Evolutionary conservation across 1,140 invertebrate genomes (phyloP).

Genomic region (Adoxophyes honmai): DNA sequence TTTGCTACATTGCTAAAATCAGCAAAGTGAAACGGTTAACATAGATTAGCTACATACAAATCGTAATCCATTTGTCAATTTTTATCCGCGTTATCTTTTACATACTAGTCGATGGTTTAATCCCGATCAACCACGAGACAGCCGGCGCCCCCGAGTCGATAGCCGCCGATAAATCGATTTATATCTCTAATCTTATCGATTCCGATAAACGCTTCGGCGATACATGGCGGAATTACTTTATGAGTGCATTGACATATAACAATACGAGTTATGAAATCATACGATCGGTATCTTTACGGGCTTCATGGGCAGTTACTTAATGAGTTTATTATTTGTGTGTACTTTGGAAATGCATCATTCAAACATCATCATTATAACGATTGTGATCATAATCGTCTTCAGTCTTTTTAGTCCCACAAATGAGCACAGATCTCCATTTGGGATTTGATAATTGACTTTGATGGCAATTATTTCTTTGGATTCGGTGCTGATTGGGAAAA

Average conservation of each 20-base stretch:
- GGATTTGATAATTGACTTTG: too few species aligned
- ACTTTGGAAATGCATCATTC: too few species aligned
- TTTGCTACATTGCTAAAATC: too few species aligned
- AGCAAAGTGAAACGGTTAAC: too few species aligned
- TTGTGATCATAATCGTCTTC: too few species aligned
- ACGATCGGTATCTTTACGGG: slow-evolving; percentile 7
- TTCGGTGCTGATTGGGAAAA: too few species aligned
- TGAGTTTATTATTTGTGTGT: too few species aligned
- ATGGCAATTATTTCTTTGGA: too few species aligned
- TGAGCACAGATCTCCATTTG: too few species aligned
- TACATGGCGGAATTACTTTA: slow-evolving; percentile 12
- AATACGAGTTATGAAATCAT: slow-evolving; percentile 11
- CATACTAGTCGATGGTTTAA: not conserved
- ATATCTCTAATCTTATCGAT: slow-evolving; percentile 13
- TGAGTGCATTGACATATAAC: slow-evolving; percentile 12
- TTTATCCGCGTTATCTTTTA: not conserved
- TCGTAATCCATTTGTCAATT: not conserved
- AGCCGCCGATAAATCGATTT: slow-evolving; percentile 9
- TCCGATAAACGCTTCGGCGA: slow-evolving; percentile 9
- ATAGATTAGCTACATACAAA: too few species aligned
- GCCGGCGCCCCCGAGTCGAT: slow-evolving; percentile 1
- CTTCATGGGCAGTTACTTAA: not conserved
- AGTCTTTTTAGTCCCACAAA: too few species aligned
- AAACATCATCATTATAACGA: too few species aligned
- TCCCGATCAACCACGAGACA: not conserved